A percentile compares a stretch with the other conserved stretches of the same genome.
These are phyloP conservation scores for Cacoxenus indagator DNA, from an alignment of 2,888 invertebrate genomes.

Conservation along the genomic window DNA sequence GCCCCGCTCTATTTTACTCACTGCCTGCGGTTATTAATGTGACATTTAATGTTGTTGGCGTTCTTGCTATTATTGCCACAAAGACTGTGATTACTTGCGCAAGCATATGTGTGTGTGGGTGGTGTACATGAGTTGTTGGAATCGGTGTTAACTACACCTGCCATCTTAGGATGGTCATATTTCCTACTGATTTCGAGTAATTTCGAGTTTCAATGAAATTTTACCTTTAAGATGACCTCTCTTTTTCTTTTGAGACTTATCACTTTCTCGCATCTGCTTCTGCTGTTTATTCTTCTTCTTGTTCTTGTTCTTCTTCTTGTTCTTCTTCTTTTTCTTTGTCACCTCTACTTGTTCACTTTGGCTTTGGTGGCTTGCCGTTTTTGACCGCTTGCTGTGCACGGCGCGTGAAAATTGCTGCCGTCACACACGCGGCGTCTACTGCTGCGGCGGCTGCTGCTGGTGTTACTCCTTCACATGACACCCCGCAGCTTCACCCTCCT, in stretches of 20 bases:
- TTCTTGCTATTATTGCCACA: conserved; percentile 60
- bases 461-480: neutral
- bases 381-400: conserved; percentile 45
- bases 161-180: too few species aligned
- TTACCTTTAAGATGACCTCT: too few species aligned
- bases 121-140: too few species aligned
- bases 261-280: neutral
- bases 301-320: neutral
- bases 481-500: neutral
- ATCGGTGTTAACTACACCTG: too few species aligned
- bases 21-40: conserved; percentile 61
- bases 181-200: neutral
- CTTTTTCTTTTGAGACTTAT: too few species aligned
- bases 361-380: neutral
- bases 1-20: neutral
- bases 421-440: conserved; percentile 36
- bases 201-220: too few species aligned
- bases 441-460: neutral
- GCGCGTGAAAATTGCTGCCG: conserved; percentile 49
- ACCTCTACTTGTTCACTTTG: neutral
- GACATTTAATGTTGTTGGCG: conserved; percentile 62
- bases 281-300: neutral
- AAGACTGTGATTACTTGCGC: conserved; percentile 60
- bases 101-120: conserved; percentile 31
- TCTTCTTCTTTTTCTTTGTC: neutral